These are phyloP conservation scores for Sus scrofa DNA, from an alignment of 2,113 vertebrate genomes.

Conservation along the genomic window T2T-Sscrofa CM000826.6:125453001-125453500, in stretches of 20 bases:
- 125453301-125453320: neutral
- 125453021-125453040: rapidly evolving
- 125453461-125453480: neutral
- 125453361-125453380: neutral
- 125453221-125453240: neutral
- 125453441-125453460: neutral
- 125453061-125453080: rapidly evolving
- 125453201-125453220: neutral
- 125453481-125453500: neutral
- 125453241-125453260: neutral
- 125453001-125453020: neutral
- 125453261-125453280: neutral
- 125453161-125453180: neutral
- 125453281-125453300: neutral
- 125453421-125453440: neutral
- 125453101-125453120: neutral
- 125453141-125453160: neutral
- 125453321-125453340: neutral
- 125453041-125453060: too few relatives aligned
- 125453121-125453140: neutral
- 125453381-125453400: constrained; percentile 1
- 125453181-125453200: neutral
- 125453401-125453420: neutral
- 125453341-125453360: neutral
- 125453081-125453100: neutral